Base-by-base conservation (phyloP, 1,140 invertebrate genomes). In the Coptotermes formosanus region DNA sequence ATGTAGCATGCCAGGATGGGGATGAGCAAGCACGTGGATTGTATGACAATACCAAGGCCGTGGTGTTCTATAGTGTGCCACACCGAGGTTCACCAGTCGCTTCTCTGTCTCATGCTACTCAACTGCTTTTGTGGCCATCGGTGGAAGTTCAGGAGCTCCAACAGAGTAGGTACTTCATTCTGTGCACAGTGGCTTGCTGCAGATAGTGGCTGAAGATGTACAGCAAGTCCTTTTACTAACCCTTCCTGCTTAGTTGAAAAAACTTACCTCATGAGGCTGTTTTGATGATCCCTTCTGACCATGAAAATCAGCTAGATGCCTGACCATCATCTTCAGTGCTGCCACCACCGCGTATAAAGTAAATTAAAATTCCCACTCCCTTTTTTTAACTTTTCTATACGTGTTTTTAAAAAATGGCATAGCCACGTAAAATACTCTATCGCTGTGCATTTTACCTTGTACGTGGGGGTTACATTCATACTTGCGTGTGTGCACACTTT, bases 1-100 rank as follows among this genome's bases (percentile, higher is more conserved):
- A 55, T 75, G 8, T 75, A 64, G 38, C 89, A 90, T 92, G 94
- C 86, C 93, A 92, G 88, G 89, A 91, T 85, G 92, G 92, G 87
- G 89, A 90, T 2, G 91, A 92, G 45, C 89, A 91, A 75, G 90
- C 87, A 11, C 87, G 87, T 25, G 43, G 92, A 86, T 52, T 96
- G 21, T 91, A 93, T 85, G 87, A 92, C n/a, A 94, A 95, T 87
- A 96, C 95, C 11, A 93, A 93, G 89, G 95, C 94, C 3, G 91
- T 97, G 43, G 88, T 97, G 82, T 97, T 97, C 91, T 97, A 94
- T 89, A 96, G 96, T 90, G 96, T 95, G 48, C 96, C 96, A 11
- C 96, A 97, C 90, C 91, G 91, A 88, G 96, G 96, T 14, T 95
- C 95, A 19, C 92, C 93, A 82, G 91, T 96, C 55, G 95, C 95